Conservation (phyloP, 2,113 vertebrate genomes). For the Ia io region DNA sequence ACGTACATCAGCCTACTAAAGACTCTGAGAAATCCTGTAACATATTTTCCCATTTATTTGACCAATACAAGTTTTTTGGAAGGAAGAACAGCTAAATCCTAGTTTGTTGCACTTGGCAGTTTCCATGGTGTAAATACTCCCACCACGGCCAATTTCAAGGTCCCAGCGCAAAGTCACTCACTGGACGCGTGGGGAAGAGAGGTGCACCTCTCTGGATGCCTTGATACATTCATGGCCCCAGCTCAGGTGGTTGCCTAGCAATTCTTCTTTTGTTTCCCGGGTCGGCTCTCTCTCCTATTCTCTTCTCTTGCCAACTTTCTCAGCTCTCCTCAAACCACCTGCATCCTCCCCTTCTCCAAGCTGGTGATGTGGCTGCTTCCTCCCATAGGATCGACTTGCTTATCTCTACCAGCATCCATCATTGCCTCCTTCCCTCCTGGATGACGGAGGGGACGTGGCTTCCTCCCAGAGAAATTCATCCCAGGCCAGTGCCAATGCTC, state of each 20-base stretch:
- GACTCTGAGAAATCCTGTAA: background rate
- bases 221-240: background rate
- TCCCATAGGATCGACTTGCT: too few relatives aligned
- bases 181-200: background rate
- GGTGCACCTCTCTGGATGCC: background rate
- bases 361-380: fast-evolving
- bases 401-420: background rate
- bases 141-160: background rate
- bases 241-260: background rate
- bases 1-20: background rate
- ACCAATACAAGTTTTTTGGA: background rate
- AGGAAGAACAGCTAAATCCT: background rate
- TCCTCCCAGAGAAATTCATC: background rate
- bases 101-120: background rate
- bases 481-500: fast-evolving
- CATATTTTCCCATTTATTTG: background rate
- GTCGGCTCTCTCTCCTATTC: background rate
- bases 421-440: background rate
- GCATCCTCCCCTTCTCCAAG: background rate
- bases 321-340: background rate
- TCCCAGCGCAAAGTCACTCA: background rate
- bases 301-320: background rate
- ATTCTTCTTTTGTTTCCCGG: background rate
- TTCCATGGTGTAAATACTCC: background rate
- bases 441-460: background rate